Base-by-base conservation (phyloP, 2,888 invertebrate genomes). In the Fissipunctia ypsillon region DNA sequence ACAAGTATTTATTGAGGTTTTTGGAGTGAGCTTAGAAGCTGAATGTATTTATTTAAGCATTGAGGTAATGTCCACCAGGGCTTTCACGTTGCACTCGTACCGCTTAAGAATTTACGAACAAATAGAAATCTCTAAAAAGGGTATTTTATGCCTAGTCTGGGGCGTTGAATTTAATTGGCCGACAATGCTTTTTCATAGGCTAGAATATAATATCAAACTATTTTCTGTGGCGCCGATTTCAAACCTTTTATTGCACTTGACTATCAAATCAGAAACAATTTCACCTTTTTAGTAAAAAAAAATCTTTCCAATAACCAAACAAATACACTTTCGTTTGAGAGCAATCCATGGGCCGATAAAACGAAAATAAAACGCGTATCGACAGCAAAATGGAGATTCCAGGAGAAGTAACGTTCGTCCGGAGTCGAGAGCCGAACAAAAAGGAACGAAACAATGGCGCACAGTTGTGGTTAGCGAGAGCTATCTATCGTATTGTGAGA, bases 401-500 rank as follows among this genome's bases (percentile, higher is more conserved):
- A 65, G 63, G 35, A 64, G n/a, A n/a, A n/a, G 61, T 54, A 69
- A 67, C 57, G 59, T 61, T 56, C 14, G 31, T 38, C 70, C 50
- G 43, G 25, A 57, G 56, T 38, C 43, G 63, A 54, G 66, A 57
- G 67, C 28, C 25, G 71, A 78, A 71, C 73, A 76, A 73, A 79
- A 79, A 69, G 38, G n/a, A 76, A 25, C 7, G 41, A 70, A 66
- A 74, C 70, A 77, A 83, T 77, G 70, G 52, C 64, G 60, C 48
- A 54, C 73, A 48, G 69, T 81, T 84, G 73, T 77, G 82, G 81
- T 79, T 76, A 68, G 57, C 76, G 68, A 80, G 79, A 81, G 77
- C 72, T 73, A 72, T 78, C 84, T 78, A 78, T 83, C 74, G 84
- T 75, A 87, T 84, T 87, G 86, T 84, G 81, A 73, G 69, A 28